These are phyloP conservation scores for Chymomyza caudatula DNA, from an alignment of 2,888 invertebrate species.

Conservation along the genomic window DNA sequence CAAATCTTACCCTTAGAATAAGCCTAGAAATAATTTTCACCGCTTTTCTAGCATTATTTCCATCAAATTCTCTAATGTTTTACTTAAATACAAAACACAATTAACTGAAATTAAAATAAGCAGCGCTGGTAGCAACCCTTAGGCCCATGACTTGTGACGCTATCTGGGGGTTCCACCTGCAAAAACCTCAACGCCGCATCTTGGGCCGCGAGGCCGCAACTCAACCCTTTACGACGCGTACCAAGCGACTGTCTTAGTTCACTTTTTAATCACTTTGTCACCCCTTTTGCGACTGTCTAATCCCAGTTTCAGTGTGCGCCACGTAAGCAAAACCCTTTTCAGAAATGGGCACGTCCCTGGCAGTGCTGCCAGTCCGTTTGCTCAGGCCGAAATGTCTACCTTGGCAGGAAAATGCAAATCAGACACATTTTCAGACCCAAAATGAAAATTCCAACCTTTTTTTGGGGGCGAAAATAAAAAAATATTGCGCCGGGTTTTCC, in stretches of 20 bases:
- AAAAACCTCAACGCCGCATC: slow-evolving; percentile 7
- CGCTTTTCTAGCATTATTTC: slow-evolving; percentile 63
- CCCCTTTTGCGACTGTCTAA: slow-evolving; percentile 48
- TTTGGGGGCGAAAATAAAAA: slow-evolving; percentile 43
- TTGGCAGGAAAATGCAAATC: slow-evolving; percentile 56
- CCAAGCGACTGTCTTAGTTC: slow-evolving; percentile 40
- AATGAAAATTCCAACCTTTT: slow-evolving; percentile 51
- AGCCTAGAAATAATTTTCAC: slow-evolving; percentile 44
- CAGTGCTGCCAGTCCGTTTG: too few relatives aligned
- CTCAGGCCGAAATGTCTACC: not conserved
- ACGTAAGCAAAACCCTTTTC: slow-evolving; percentile 56
- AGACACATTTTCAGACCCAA: slow-evolving; percentile 63
- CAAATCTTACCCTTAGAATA: slow-evolving; percentile 6
- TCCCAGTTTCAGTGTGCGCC: slow-evolving; percentile 47
- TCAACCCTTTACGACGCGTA: not conserved
- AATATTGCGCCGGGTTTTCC: slow-evolving; percentile 22
- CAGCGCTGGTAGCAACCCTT: slow-evolving; percentile 55
- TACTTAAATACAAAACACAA: slow-evolving; percentile 60
- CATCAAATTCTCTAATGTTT: slow-evolving; percentile 67
- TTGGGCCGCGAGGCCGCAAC: not conserved
- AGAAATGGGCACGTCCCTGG: slow-evolving; percentile 18
- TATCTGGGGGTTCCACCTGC: slow-evolving; percentile 47
- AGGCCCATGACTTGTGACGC: slow-evolving; percentile 25
- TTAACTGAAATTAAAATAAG: slow-evolving; percentile 71
- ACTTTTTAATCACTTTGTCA: slow-evolving; percentile 71